phyloP scores from a whole-genome alignment of 2,888 invertebrate species.

The Clusia tigrina region DNA sequence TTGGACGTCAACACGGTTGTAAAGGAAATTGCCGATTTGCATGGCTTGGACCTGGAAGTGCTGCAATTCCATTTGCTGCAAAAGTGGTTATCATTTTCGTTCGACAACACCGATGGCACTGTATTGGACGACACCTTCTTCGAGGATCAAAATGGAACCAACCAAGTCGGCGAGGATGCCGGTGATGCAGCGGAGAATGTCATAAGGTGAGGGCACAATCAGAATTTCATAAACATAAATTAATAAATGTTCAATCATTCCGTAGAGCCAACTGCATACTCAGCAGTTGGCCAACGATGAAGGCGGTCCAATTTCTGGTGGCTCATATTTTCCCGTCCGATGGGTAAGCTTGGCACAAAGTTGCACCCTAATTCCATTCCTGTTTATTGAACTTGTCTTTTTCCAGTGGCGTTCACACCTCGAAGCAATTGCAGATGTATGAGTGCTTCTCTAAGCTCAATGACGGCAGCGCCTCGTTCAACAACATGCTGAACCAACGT shows the following conservation, averaged over 20 bases:
- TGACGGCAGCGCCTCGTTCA: conserved; percentile 55
- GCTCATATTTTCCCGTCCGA: conserved; percentile 57
- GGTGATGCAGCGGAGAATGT: conserved; percentile 55
- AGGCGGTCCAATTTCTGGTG: conserved; percentile 58
- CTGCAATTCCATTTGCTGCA: conserved; percentile 60
- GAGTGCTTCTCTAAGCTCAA: conserved; percentile 63
- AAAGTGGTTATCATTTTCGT: conserved; percentile 60
- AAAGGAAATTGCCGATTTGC: conserved; percentile 57
- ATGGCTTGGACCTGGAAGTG: conserved; percentile 51
- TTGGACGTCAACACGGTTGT: conserved; percentile 61
- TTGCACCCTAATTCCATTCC: background rate
- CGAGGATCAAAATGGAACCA: conserved; percentile 53
- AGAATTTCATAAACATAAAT: background rate
- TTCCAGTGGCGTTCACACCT: conserved; percentile 51
- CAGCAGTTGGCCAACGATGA: conserved; percentile 58
- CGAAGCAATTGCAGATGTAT: conserved; percentile 60
- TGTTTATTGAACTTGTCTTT: background rate
- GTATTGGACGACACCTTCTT: conserved; percentile 61
- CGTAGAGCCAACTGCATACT: conserved; percentile 61
- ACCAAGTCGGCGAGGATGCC: conserved; percentile 36
- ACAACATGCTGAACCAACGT: conserved; percentile 54
- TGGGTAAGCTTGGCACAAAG: conserved; percentile 47
- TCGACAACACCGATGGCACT: conserved; percentile 47
- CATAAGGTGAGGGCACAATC: conserved; percentile 39
- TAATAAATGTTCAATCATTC: background rate